These are phyloP conservation scores for Euproctis similis DNA, from an alignment of 2,888 invertebrate genomes.

Conservation along the genomic window DNA sequence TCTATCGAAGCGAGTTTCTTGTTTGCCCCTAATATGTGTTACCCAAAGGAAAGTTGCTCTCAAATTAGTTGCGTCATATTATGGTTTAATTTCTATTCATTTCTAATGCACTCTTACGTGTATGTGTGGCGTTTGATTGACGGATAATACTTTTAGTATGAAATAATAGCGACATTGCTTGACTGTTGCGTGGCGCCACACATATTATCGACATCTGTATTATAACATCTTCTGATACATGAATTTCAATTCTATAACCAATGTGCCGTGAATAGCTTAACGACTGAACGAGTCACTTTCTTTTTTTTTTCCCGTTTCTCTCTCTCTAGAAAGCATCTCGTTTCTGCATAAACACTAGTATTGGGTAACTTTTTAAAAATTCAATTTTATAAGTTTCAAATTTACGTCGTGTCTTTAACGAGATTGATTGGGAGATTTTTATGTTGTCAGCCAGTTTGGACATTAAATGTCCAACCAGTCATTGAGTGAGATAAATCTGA, in stretches of 20 bases:
- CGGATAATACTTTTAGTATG: constrained; percentile 17
- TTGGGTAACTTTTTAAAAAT: constrained; percentile 12
- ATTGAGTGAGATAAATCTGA: too few relatives aligned
- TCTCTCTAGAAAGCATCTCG: constrained; percentile 22
- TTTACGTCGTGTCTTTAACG: too few relatives aligned
- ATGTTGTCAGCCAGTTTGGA: too few relatives aligned
- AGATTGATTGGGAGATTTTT: too few relatives aligned
- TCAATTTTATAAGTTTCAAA: constrained; percentile 1
- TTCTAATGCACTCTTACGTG: constrained; percentile 29
- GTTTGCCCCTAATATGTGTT: too few relatives aligned
- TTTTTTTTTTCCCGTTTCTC: constrained; percentile 33
- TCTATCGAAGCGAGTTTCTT: too few relatives aligned
- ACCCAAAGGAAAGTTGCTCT: constrained; percentile 32
- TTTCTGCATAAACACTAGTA: constrained; percentile 24
- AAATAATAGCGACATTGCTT: too few relatives aligned
- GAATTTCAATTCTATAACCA: too few relatives aligned
- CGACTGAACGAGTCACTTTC: constrained; percentile 46
- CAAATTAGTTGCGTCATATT: constrained; percentile 32
- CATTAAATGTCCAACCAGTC: too few relatives aligned
- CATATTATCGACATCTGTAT: constrained; percentile 23
- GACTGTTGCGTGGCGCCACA: constrained; percentile 39
- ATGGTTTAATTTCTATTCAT: constrained; percentile 28
- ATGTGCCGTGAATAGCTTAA: constrained; percentile 32
- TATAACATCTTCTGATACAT: too few relatives aligned
- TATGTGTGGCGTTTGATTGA: constrained; percentile 20